These are phyloP conservation scores for Sturmia bella DNA, from an alignment of 2,888 invertebrate genomes.

Conservation along the genomic window DNA sequence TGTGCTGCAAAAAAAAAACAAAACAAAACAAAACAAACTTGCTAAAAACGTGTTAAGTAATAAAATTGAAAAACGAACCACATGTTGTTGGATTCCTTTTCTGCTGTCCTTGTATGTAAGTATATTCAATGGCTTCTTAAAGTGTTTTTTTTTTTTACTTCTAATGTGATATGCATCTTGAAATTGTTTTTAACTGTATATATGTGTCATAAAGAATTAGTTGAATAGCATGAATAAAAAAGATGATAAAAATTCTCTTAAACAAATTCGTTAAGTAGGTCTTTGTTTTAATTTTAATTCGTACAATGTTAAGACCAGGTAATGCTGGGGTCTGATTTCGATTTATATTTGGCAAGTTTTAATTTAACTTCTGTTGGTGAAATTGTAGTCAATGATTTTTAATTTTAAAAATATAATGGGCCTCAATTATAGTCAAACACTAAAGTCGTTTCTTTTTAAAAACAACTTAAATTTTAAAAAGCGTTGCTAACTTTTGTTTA, in stretches of 20 bases:
- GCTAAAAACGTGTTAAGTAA: slow-evolving; percentile 33
- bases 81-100: slow-evolving; percentile 48
- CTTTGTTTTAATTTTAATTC: slow-evolving; percentile 2
- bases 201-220: slow-evolving; percentile 30
- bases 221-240: slow-evolving; percentile 4
- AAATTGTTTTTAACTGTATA: slow-evolving; percentile 38
- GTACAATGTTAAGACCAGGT: neutral
- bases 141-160: slow-evolving; percentile 3
- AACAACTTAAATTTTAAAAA: too few relatives aligned
- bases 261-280: neutral
- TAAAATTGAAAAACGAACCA: slow-evolving; percentile 48
- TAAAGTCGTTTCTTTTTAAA: too few relatives aligned
- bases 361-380: too few relatives aligned
- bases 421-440: too few relatives aligned
- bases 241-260: neutral
- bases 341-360: too few relatives aligned
- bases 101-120: slow-evolving; percentile 30
- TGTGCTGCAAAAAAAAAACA: slow-evolving; percentile 17
- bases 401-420: too few relatives aligned
- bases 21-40: slow-evolving; percentile 3
- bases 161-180: slow-evolving; percentile 49
- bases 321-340: too few relatives aligned
- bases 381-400: too few relatives aligned
- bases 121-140: slow-evolving; percentile 51
- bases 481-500: too few relatives aligned